These are phyloP conservation scores for Mechanitis mazaeus DNA, from an alignment of 2,888 invertebrate species.

Conservation along the genomic window DNA sequence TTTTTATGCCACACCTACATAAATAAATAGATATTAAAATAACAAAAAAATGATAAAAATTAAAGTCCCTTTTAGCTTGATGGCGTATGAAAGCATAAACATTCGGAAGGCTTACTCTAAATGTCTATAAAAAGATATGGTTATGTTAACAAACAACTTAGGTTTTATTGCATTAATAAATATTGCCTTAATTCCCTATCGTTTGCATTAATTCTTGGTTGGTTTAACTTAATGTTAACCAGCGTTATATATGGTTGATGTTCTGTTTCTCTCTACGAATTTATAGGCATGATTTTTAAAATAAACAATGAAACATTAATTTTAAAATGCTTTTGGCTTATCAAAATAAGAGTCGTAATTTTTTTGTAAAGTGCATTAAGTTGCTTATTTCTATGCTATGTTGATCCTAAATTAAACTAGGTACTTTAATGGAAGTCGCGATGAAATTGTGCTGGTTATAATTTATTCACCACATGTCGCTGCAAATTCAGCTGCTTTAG, in stretches of 20 bases:
- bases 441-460: no score
- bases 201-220: conserved; percentile 6
- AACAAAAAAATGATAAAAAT: neutral
- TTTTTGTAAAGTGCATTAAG: no score
- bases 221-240: conserved; percentile 3
- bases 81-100: conserved; percentile 3
- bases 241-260: neutral
- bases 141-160: conserved; percentile 8
- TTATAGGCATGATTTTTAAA: neutral
- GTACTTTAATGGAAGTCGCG: no score
- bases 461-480: no score
- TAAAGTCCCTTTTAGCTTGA: neutral
- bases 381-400: no score
- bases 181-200: conserved; percentile 3
- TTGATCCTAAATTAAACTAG: no score
- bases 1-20: neutral
- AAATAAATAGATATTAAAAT: neutral
- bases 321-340: no score
- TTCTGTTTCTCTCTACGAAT: neutral
- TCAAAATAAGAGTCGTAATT: neutral
- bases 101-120: conserved; percentile 3
- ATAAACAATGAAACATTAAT: neutral
- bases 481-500: no score
- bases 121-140: conserved; percentile 7
- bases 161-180: conserved; percentile 5